Evolutionary conservation across 2,888 invertebrate species (phyloP).

Genomic region (Acrobasis consociella): DNA sequence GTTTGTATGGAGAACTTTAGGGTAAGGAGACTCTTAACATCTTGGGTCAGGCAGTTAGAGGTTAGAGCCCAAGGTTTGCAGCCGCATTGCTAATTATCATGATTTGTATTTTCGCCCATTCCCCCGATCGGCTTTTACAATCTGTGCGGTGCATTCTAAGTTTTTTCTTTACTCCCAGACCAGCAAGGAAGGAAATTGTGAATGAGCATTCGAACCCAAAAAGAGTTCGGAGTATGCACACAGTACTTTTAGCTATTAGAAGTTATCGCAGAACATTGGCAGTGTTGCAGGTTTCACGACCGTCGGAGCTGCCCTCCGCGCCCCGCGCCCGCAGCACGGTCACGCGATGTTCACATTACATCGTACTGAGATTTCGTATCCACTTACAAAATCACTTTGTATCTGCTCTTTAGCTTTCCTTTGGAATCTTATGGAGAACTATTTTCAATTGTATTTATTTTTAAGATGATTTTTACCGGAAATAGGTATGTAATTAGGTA

Average conservation of each 20-base stretch:
- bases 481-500: too few relatives aligned
- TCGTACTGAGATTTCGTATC: slow-evolving; percentile 70
- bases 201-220: background rate
- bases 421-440: slow-evolving; percentile 23
- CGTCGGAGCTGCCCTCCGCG: slow-evolving; percentile 36
- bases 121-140: too few relatives aligned
- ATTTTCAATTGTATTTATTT: background rate
- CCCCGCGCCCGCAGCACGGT: slow-evolving; percentile 57
- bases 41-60: too few relatives aligned
- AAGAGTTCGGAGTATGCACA: background rate
- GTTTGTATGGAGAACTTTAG: too few relatives aligned
- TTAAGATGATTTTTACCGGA: too few relatives aligned
- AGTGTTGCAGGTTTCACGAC: slow-evolving; percentile 58
- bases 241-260: slow-evolving; percentile 12
- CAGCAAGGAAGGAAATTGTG: background rate
- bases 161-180: too few relatives aligned
- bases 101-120: too few relatives aligned
- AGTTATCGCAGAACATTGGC: slow-evolving; percentile 36
- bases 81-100: too few relatives aligned
- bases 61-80: too few relatives aligned
- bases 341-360: slow-evolving; percentile 77
- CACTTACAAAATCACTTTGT: slow-evolving; percentile 78
- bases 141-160: too few relatives aligned
- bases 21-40: too few relatives aligned
- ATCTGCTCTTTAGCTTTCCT: slow-evolving; percentile 56